Percentiles rank a stretch among this genome's conserved stretches.
Conservation (phyloP, 2,797 vertebrate genomes). For the Rhyacichthys aspro region DNA sequence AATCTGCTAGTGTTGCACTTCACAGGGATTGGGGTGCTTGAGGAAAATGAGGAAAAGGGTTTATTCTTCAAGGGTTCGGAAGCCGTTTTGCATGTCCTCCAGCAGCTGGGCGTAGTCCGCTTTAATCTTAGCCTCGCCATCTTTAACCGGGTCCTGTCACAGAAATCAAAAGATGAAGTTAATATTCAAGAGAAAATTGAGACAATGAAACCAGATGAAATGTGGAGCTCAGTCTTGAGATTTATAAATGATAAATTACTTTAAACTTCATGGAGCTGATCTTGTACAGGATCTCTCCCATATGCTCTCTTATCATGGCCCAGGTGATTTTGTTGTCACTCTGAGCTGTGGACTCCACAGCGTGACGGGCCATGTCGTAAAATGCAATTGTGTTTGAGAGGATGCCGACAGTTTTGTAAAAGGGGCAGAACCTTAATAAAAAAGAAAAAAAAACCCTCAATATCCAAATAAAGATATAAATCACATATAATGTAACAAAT, state of each 20-base stretch:
- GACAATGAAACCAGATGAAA: not conserved
- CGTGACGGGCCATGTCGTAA: slow-evolving; percentile 96
- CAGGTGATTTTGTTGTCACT: slow-evolving; percentile 98
- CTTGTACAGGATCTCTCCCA: slow-evolving; percentile 96
- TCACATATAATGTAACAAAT: too few relatives aligned
- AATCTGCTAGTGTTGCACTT: slow-evolving; percentile 51
- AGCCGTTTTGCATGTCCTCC: slow-evolving; percentile 98
- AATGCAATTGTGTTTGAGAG: slow-evolving; percentile 97
- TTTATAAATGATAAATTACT: slow-evolving; percentile 71
- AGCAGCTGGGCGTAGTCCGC: slow-evolving; percentile 90
- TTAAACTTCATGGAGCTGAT: slow-evolving; percentile 98
- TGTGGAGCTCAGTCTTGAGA: not conserved
- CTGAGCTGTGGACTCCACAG: slow-evolving; percentile 94
- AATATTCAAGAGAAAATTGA: not conserved
- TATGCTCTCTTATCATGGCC: slow-evolving; percentile 93
- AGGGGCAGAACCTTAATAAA: slow-evolving; percentile 91
- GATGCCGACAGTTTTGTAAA: slow-evolving; percentile 98
- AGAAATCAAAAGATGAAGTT: not conserved
- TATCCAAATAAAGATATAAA: too few relatives aligned
- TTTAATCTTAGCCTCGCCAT: slow-evolving; percentile 95
- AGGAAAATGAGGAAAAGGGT: slow-evolving; percentile 10
- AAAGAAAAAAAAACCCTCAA: not conserved
- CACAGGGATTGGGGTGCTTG: slow-evolving; percentile 38
- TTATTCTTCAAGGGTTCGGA: slow-evolving; percentile 90
- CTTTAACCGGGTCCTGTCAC: slow-evolving; percentile 92